Evolutionary conservation across 2,113 vertebrate genomes (phyloP).

Genomic region (Prolemur simus): DNA sequence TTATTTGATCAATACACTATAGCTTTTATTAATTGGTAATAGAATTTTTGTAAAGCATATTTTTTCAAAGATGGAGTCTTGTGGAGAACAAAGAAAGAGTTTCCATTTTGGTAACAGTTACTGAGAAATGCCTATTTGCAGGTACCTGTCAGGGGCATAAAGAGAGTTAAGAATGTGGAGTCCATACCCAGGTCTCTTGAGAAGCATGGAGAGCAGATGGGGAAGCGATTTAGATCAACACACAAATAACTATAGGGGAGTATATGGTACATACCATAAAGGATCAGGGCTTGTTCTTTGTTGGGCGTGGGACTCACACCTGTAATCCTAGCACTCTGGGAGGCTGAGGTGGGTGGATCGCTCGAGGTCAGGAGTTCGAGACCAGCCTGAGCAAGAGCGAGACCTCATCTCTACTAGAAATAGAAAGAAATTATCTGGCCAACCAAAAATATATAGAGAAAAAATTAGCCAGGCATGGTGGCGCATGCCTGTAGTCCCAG

Average conservation of each 20-base stretch:
- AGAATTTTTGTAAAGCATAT: background rate
- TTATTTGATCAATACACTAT: background rate
- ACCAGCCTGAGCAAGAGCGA: no score
- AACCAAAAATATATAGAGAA: no score
- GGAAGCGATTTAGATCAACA: background rate
- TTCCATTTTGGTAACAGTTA: background rate
- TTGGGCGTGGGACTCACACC: accelerated
- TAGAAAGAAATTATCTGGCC: no score
- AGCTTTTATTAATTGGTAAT: background rate
- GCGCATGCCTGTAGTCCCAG: no score
- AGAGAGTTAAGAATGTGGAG: background rate
- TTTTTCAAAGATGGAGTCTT: background rate
- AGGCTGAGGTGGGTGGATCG: no score
- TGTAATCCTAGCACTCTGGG: no score
- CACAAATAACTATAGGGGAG: background rate
- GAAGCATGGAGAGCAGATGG: accelerated
- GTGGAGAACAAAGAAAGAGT: background rate
- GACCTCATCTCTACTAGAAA: no score
- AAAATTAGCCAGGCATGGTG: accelerated
- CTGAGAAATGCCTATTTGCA: background rate
- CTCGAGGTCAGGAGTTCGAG: no score
- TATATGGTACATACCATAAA: background rate
- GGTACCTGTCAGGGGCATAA: background rate
- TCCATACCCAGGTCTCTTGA: background rate
- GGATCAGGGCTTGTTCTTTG: no score